Evolutionary conservation across 2,888 invertebrate species (phyloP).

Genomic region (Pachycephus smyrnensis): DNA sequence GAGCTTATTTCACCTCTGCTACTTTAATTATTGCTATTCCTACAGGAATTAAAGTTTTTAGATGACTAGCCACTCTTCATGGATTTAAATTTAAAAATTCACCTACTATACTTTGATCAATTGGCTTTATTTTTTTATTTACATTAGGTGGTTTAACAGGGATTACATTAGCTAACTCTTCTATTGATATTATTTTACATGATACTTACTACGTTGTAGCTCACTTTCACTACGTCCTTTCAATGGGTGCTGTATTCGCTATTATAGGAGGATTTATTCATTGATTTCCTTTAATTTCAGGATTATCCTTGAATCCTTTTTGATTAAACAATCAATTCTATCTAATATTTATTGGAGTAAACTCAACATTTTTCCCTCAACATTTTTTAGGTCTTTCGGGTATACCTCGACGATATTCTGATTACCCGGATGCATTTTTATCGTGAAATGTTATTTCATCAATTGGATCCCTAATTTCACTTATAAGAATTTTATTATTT

Average conservation of each 20-base stretch:
- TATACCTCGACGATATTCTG: slow-evolving; percentile 82
- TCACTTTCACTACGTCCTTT: slow-evolving; percentile 85
- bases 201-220: slow-evolving; percentile 89
- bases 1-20: slow-evolving; percentile 86
- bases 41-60: slow-evolving; percentile 87
- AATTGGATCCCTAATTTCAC: slow-evolving; percentile 75
- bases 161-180: slow-evolving; percentile 79
- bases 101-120: slow-evolving; percentile 74
- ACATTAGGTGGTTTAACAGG: slow-evolving; percentile 81
- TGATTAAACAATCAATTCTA: slow-evolving; percentile 78
- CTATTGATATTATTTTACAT: slow-evolving; percentile 81
- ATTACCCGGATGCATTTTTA: slow-evolving; percentile 77
- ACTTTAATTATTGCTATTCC: slow-evolving; percentile 90
- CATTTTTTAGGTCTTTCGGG: slow-evolving; percentile 79
- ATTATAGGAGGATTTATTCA: slow-evolving; percentile 81
- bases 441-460: slow-evolving; percentile 78
- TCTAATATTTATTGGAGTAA: slow-evolving; percentile 81
- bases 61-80: slow-evolving; percentile 79
- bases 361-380: slow-evolving; percentile 85
- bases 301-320: slow-evolving; percentile 71
- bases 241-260: slow-evolving; percentile 84
- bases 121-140: slow-evolving; percentile 84
- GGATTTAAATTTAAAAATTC: slow-evolving; percentile 74
- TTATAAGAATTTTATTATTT: slow-evolving; percentile 72
- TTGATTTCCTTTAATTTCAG: slow-evolving; percentile 79